phyloP scores from a whole-genome alignment of 2,888 invertebrate genomes.

The Pristionchus mayeri region DNA sequence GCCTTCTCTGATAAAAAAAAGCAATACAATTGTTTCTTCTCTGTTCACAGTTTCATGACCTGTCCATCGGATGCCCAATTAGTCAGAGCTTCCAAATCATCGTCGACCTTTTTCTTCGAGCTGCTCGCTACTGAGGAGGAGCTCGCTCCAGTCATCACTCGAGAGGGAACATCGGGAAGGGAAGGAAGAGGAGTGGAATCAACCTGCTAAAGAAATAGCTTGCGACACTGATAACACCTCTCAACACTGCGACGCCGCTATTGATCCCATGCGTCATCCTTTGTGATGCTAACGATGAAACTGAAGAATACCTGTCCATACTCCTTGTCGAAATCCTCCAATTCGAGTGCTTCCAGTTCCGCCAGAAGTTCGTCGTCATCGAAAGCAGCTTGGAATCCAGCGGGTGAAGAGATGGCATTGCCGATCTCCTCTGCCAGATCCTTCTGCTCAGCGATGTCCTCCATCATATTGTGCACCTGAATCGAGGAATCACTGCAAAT shows the following conservation, averaged over 20 bases:
- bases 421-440: neutral
- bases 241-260: neutral
- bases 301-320: neutral
- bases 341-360: constrained; percentile 4
- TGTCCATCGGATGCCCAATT: neutral
- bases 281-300: neutral
- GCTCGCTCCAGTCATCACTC: neutral
- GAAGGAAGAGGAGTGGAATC: neutral
- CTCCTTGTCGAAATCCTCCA: neutral
- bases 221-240: neutral
- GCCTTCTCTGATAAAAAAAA: no score
- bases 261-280: neutral
- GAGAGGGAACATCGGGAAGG: constrained; percentile 1
- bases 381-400: neutral
- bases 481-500: neutral
- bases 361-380: neutral
- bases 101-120: neutral
- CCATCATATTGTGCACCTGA: constrained; percentile 16
- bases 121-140: no score
- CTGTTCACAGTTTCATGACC: neutral
- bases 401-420: neutral
- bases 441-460: constrained; percentile 2
- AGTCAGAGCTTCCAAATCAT: neutral
- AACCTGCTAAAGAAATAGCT: neutral
- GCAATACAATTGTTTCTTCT: neutral